phyloP scores from a whole-genome alignment of 2,888 invertebrate genomes.

The Tetranychus truncatus region DNA sequence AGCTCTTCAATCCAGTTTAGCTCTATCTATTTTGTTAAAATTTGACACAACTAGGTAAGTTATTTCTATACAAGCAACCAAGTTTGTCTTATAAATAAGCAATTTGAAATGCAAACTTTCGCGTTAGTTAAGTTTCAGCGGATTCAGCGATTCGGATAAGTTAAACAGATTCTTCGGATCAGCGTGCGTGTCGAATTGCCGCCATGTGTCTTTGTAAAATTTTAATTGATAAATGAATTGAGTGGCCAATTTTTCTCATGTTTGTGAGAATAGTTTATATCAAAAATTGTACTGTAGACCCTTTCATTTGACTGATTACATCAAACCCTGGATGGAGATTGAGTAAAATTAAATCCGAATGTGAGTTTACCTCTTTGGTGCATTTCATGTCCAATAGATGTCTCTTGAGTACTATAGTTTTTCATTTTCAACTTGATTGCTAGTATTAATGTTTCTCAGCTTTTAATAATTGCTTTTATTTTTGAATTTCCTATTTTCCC shows the following conservation, averaged over 20 bases:
- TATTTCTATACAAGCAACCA: not conserved
- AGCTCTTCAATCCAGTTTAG: slow-evolving; percentile 58
- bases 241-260: slow-evolving; percentile 74
- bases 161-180: slow-evolving; percentile 96
- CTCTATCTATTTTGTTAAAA: slow-evolving; percentile 64
- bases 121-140: slow-evolving; percentile 86
- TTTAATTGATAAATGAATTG: slow-evolving; percentile 49
- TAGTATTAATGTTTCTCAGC: too few relatives aligned
- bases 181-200: slow-evolving; percentile 81
- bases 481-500: too few relatives aligned
- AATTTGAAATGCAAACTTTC: slow-evolving; percentile 44
- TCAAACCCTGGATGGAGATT: slow-evolving; percentile 50
- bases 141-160: too few relatives aligned
- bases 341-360: too few relatives aligned
- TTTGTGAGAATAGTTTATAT: slow-evolving; percentile 88
- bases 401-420: too few relatives aligned
- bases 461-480: too few relatives aligned
- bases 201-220: slow-evolving; percentile 72
- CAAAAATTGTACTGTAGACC: slow-evolving; percentile 69
- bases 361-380: too few relatives aligned
- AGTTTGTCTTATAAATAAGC: not conserved
- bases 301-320: slow-evolving; percentile 47
- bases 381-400: too few relatives aligned
- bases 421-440: too few relatives aligned
- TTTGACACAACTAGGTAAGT: slow-evolving; percentile 56